Conservation (phyloP, 2,888 invertebrate species). For the Patella pellucida region DNA sequence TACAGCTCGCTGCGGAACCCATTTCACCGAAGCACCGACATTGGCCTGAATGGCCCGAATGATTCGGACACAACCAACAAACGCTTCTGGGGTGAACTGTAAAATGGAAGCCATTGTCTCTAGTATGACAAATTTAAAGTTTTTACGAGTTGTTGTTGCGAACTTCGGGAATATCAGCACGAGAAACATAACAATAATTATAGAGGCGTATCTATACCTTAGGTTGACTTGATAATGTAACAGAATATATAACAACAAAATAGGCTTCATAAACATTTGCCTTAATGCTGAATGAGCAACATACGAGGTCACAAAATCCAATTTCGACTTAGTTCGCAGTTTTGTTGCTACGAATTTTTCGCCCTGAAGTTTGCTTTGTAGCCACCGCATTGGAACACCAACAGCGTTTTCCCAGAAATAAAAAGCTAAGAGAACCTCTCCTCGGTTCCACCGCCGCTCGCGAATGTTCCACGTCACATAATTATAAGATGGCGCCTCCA, state of each 20-base stretch:
- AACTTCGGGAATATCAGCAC: slow-evolving; percentile 63
- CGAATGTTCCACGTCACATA: slow-evolving; percentile 63
- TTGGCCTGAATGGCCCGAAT: slow-evolving; percentile 56
- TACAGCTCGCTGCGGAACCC: slow-evolving; percentile 62
- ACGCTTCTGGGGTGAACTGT: slow-evolving; percentile 63
- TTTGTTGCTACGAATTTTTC: slow-evolving; percentile 56
- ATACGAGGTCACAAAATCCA: slow-evolving; percentile 60
- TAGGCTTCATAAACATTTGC: slow-evolving; percentile 63
- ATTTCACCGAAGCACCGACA: slow-evolving; percentile 52
- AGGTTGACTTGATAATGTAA: slow-evolving; percentile 54
- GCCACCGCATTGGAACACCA: slow-evolving; percentile 53
- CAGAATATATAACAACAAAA: slow-evolving; percentile 52
- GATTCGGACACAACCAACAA: slow-evolving; percentile 60
- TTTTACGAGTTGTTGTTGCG: slow-evolving; percentile 53
- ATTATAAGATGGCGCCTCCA: slow-evolving; percentile 60
- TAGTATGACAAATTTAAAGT: slow-evolving; percentile 55
- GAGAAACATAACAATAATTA: slow-evolving; percentile 57
- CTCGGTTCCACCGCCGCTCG: slow-evolving; percentile 61
- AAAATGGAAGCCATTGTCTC: slow-evolving; percentile 59
- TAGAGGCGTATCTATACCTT: slow-evolving; percentile 53
- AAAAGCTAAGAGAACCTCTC: slow-evolving; percentile 57
- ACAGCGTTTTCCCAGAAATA: slow-evolving; percentile 60
- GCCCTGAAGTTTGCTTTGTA: slow-evolving; percentile 53
- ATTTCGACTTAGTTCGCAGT: slow-evolving; percentile 53
- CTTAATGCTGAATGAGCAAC: slow-evolving; percentile 60